Evolutionary conservation across 2,797 vertebrate species (phyloP).

Genomic region (Xenops minutus): DNA sequence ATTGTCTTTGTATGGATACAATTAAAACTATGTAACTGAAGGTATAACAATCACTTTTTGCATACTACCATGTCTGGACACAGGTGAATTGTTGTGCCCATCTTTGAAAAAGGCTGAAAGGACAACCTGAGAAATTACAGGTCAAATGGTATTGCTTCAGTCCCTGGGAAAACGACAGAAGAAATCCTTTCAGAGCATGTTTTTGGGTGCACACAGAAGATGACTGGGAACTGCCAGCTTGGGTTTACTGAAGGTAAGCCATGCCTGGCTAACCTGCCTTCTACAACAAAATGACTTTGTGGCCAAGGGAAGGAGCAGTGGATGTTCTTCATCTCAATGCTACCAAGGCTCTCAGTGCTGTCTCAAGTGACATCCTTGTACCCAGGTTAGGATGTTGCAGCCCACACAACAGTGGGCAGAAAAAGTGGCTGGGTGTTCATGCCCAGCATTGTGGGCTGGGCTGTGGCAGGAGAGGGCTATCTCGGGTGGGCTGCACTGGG

Average conservation of each 20-base stretch:
- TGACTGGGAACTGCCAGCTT: not conserved
- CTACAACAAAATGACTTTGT: not conserved
- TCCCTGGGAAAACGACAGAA: not conserved
- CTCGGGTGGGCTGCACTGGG: not conserved
- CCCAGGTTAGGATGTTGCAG: not conserved
- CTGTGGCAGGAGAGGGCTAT: not conserved
- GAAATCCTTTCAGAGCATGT: accelerated
- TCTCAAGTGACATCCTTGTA: not conserved
- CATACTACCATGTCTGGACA: not conserved
- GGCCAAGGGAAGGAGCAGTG: not conserved
- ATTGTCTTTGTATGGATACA: not conserved
- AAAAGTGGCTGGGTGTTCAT: not conserved
- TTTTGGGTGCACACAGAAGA: not conserved
- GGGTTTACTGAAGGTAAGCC: not conserved
- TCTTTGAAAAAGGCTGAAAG: not conserved
- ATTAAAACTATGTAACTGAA: not conserved
- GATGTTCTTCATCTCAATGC: not conserved
- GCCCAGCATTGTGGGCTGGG: not conserved
- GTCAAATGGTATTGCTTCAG: not conserved
- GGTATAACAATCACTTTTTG: not conserved
- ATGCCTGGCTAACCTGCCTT: not conserved
- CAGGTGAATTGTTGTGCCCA: not conserved
- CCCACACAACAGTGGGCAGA: not conserved
- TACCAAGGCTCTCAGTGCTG: not conserved
- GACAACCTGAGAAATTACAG: not conserved